These are phyloP conservation scores for Microchrysa polita DNA, from an alignment of 2,888 invertebrate species.

Conservation along the genomic window DNA sequence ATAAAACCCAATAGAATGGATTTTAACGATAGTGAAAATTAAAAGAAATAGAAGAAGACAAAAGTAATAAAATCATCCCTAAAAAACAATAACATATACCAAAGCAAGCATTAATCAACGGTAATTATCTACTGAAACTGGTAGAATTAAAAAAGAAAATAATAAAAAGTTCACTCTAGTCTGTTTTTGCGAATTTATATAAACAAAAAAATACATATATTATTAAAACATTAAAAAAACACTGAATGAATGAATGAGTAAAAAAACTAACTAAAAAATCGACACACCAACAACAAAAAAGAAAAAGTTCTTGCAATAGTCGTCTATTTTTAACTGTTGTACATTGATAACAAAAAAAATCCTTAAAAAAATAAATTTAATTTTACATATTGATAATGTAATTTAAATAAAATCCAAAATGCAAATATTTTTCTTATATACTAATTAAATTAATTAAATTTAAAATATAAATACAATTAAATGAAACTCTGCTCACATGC, in stretches of 20 bases:
- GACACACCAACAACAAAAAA: conserved; percentile 13
- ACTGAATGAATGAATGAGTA: no score
- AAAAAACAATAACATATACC: not conserved
- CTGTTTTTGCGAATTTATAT: conserved; percentile 31
- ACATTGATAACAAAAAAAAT: conserved; percentile 6
- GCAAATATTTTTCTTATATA: not conserved
- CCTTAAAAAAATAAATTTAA: conserved; percentile 11
- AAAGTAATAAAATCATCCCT: not conserved
- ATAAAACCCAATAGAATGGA: no score
- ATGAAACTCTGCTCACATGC: conserved; percentile 35
- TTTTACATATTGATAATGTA: no score
- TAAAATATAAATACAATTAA: not conserved
- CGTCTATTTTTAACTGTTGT: conserved; percentile 33
- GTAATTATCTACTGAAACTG: not conserved
- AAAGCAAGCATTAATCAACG: not conserved
- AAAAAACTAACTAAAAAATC: not conserved
- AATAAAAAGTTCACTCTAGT: conserved; percentile 29
- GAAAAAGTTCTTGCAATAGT: conserved; percentile 30
- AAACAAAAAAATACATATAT: conserved; percentile 8
- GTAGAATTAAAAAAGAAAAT: not conserved
- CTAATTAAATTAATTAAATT: not conserved
- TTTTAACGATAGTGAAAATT: no score
- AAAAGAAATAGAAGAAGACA: no score
- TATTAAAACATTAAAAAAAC: not conserved
- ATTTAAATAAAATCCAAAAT: conserved; percentile 6